These are phyloP conservation scores for Drosophila jambulina DNA, from an alignment of 1,140 invertebrate species.

Conservation along the genomic window DNA sequence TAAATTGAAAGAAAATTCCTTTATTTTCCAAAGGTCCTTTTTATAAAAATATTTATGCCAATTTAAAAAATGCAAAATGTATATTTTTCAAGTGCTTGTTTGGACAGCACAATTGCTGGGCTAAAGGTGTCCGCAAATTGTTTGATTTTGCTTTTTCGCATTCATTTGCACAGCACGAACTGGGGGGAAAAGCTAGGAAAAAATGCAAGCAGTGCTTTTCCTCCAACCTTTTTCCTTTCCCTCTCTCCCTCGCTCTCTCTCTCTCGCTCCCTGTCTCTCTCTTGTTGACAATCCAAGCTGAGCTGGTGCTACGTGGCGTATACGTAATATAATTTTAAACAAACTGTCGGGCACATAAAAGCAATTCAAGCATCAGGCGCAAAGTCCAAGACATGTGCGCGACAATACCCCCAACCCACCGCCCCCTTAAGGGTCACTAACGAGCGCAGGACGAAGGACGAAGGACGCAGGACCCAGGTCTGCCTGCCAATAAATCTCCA, in stretches of 20 bases:
- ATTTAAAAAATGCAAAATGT: slow-evolving; percentile 3
- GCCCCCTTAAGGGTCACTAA: slow-evolving; percentile 54
- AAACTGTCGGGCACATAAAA: slow-evolving; percentile 67
- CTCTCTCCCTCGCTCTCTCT: no score
- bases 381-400: slow-evolving; percentile 58
- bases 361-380: slow-evolving; percentile 60
- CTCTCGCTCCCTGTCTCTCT: neutral
- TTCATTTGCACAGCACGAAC: slow-evolving; percentile 43
- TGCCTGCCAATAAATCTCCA: slow-evolving; percentile 75
- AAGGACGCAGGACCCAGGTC: neutral
- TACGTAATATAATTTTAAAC: slow-evolving; percentile 71
- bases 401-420: slow-evolving; percentile 1
- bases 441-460: slow-evolving; percentile 41
- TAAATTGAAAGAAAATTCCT: neutral
- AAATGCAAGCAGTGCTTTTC: slow-evolving; percentile 36
- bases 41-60: neutral
- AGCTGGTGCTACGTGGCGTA: slow-evolving; percentile 48
- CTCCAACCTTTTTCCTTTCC: neutral
- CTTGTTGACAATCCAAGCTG: slow-evolving; percentile 32
- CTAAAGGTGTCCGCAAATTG: slow-evolving; percentile 43
- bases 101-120: slow-evolving; percentile 29
- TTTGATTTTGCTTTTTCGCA: slow-evolving; percentile 43
- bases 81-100: slow-evolving; percentile 7
- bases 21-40: no score
- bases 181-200: slow-evolving; percentile 4